A percentile compares a stretch with the other conserved stretches of the same genome.
These are phyloP conservation scores for Sceloporus tristichus DNA, from an alignment of 2,113 vertebrate genomes.

Conservation along the genomic window DNA sequence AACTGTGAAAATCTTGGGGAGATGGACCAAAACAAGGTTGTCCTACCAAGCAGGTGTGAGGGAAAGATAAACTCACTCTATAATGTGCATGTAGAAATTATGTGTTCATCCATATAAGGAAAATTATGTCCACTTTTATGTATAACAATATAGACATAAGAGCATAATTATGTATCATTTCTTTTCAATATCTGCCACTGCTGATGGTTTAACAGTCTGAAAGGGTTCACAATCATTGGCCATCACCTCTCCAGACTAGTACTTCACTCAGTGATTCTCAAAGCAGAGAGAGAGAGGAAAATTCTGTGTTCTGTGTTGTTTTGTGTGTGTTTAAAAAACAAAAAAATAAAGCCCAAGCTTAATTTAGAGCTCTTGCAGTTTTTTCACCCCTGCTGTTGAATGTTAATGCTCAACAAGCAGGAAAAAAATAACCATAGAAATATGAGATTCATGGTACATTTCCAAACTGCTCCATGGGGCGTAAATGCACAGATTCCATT, in stretches of 20 bases:
- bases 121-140: not conserved
- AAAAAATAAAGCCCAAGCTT: not conserved
- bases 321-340: not conserved
- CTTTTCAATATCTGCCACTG: not conserved
- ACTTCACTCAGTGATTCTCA: not conserved
- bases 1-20: not conserved
- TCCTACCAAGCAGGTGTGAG: not conserved
- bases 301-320: not conserved
- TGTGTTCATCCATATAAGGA: not conserved
- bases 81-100: not conserved
- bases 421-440: constrained; percentile 8
- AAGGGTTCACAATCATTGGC: not conserved
- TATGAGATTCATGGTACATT: accelerated
- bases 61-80: not conserved
- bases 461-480: not conserved
- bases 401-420: constrained; percentile 20
- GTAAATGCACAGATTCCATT: not conserved
- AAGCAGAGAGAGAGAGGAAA: not conserved
- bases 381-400: not conserved
- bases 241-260: not conserved
- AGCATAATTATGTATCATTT: constrained; percentile 5
- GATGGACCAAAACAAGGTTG: not conserved
- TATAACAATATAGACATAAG: constrained; percentile 6
- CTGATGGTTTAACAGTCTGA: not conserved
- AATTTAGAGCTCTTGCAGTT: not conserved